Percentiles rank a stretch among this genome's conserved stretches.
Evolutionary conservation across 1,140 invertebrate species (phyloP).

Genomic region (Bombus polaris): DNA sequence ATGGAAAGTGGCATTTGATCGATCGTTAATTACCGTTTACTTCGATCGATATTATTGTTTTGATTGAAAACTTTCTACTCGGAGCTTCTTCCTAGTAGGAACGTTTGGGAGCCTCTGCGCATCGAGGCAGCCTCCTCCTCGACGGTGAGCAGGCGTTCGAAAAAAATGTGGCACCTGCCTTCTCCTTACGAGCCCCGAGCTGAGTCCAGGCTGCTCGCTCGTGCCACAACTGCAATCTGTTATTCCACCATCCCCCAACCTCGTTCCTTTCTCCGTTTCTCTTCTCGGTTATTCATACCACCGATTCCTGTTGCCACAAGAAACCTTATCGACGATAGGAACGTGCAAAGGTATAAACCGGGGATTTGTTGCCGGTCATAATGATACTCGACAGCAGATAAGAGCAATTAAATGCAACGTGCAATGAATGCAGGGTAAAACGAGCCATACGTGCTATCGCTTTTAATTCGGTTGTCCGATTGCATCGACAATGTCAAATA

Average conservation of each 20-base stretch:
- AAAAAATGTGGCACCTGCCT: slow-evolving; percentile 80
- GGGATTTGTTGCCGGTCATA: slow-evolving; percentile 45
- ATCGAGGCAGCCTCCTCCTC: slow-evolving; percentile 57
- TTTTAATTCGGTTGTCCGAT: neutral
- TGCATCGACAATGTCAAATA: neutral
- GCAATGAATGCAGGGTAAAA: slow-evolving; percentile 8
- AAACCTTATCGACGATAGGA: slow-evolving; percentile 55
- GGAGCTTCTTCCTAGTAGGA: neutral
- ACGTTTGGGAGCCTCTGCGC: slow-evolving; percentile 73
- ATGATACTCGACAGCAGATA: slow-evolving; percentile 55
- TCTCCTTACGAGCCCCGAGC: slow-evolving; percentile 67
- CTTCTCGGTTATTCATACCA: slow-evolving; percentile 56
- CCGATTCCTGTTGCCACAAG: slow-evolving; percentile 14
- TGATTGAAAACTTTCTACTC: slow-evolving; percentile 14
- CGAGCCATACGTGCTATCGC: neutral
- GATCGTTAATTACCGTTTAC: neutral
- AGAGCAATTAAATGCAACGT: slow-evolving; percentile 53
- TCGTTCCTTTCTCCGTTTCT: slow-evolving; percentile 54
- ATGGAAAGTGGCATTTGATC: neutral
- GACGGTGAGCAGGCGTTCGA: slow-evolving; percentile 61
- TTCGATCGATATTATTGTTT: neutral
- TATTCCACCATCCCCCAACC: slow-evolving; percentile 68
- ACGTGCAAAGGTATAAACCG: slow-evolving; percentile 53
- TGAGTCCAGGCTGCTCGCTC: slow-evolving; percentile 72
- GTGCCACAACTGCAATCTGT: slow-evolving; percentile 80